Percentiles rank a stretch among this genome's conserved stretches.
Conservation (phyloP, 2,888 invertebrate genomes). For the Syrphus vitripennis region DNA sequence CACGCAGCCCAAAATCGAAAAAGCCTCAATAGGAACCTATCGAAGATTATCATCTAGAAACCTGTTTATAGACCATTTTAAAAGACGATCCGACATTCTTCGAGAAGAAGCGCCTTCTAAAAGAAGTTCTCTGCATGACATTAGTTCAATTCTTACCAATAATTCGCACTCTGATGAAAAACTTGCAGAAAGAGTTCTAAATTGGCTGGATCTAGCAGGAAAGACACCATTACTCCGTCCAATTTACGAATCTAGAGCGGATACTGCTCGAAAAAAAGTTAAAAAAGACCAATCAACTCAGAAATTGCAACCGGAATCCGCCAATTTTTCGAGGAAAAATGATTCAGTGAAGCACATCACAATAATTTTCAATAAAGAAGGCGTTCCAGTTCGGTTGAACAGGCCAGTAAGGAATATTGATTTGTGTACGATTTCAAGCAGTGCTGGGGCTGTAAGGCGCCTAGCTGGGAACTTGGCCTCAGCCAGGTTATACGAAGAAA, state of each 20-base stretch:
- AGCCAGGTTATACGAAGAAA: conserved; percentile 75
- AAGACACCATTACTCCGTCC: conserved; percentile 78
- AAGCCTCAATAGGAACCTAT: conserved; percentile 40
- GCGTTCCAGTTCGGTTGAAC: conserved; percentile 78
- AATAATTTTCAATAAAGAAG: conserved; percentile 79
- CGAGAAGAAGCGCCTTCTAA: conserved; percentile 73
- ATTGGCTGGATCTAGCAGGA: conserved; percentile 90
- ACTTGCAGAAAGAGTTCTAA: conserved; percentile 87
- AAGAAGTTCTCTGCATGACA: conserved; percentile 77
- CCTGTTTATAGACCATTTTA: conserved; percentile 65
- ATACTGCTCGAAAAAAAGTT: conserved; percentile 1
- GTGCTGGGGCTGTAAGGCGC: conserved; percentile 75
- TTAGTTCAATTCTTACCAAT: conserved; percentile 61
- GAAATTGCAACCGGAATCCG: conserved; percentile 1
- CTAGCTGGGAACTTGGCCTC: conserved; percentile 77
- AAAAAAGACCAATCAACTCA: neutral
- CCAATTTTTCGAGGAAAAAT: conserved; percentile 71
- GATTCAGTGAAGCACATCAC: conserved; percentile 79
- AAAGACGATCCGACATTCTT: conserved; percentile 69
- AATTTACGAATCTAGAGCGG: neutral
- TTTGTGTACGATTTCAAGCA: conserved; percentile 75
- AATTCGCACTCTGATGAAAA: conserved; percentile 78
- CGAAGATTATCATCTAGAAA: conserved; percentile 54
- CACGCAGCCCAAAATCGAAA: neutral
- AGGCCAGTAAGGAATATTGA: conserved; percentile 78